A percentile compares a stretch with the other conserved stretches of the same genome.
These are phyloP conservation scores for Adelosebastes latens DNA, from an alignment of 2,797 vertebrate species.

Conservation along the genomic window DNA sequence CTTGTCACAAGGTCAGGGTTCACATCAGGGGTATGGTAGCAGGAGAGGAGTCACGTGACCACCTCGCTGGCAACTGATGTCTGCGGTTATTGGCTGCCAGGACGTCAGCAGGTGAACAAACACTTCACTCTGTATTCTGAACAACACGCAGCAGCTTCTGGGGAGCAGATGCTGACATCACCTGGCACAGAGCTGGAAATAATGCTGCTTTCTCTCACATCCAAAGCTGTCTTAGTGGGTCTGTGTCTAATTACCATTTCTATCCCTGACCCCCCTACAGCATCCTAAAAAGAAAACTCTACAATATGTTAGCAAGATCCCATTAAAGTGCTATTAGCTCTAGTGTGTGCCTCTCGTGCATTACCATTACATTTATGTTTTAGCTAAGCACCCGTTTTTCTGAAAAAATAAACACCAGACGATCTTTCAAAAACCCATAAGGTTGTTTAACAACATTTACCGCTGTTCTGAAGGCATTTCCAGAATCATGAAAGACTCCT, in stretches of 20 bases:
- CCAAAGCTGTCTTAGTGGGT: not conserved
- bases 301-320: not conserved
- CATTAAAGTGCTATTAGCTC: not conserved
- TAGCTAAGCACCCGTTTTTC: not conserved
- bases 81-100: conserved; percentile 46
- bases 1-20: conserved; percentile 61
- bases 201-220: conserved; percentile 14
- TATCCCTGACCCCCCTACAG: not conserved
- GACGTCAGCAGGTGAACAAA: conserved; percentile 72
- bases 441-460: not conserved
- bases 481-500: not conserved
- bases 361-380: not conserved
- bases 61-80: conserved; percentile 22
- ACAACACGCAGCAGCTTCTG: conserved; percentile 41
- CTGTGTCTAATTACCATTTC: conserved; percentile 26
- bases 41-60: conserved; percentile 49
- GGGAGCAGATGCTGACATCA: conserved; percentile 61
- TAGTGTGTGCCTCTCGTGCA: not conserved
- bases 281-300: not conserved
- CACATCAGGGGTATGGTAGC: conserved; percentile 41
- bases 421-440: not conserved
- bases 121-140: conserved; percentile 43
- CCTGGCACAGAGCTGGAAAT: conserved; percentile 35
- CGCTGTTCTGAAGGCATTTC: not conserved
- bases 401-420: not conserved